A percentile compares a stretch with the other conserved stretches of the same genome.
These are phyloP conservation scores for Cryptophagus acutangulus DNA, from an alignment of 2,888 invertebrate genomes.

Conservation along the genomic window DNA sequence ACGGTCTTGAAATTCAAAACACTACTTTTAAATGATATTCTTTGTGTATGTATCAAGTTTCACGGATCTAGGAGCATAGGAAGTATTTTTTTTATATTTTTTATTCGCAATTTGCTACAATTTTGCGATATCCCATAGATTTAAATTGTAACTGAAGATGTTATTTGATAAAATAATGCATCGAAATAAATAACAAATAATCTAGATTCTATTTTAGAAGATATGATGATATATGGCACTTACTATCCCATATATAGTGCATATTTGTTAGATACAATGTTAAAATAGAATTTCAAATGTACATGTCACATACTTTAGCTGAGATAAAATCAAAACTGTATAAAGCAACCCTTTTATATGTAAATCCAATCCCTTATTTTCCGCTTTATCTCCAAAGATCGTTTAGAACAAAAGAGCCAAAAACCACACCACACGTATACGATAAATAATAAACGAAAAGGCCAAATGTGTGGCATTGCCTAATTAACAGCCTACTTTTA, in stretches of 20 bases:
- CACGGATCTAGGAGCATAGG: too few species aligned
- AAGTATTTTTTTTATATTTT: too few species aligned
- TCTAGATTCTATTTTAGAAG: too few species aligned
- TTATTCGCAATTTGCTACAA: too few species aligned
- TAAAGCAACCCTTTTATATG: constrained; percentile 27
- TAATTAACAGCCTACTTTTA: constrained; percentile 5
- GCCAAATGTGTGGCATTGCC: constrained; percentile 4
- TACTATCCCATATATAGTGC: neutral
- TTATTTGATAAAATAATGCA: too few species aligned
- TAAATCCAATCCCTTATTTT: constrained; percentile 25
- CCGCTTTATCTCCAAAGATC: constrained; percentile 24
- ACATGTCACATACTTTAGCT: constrained; percentile 23
- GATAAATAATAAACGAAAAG: constrained; percentile 23
- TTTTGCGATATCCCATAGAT: too few species aligned
- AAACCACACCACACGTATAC: constrained; percentile 18
- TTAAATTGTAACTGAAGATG: too few species aligned
- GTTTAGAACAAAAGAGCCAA: constrained; percentile 22
- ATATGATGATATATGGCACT: neutral
- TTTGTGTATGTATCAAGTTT: too few species aligned
- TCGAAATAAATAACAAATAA: too few species aligned
- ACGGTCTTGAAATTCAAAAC: too few species aligned
- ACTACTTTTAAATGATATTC: too few species aligned
- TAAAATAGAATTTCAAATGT: constrained; percentile 19
- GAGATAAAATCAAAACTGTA: constrained; percentile 25
- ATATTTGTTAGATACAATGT: constrained; percentile 13